Base-by-base conservation (phyloP, 1,140 invertebrate species). In the Helicorthomorpha holstii region DNA sequence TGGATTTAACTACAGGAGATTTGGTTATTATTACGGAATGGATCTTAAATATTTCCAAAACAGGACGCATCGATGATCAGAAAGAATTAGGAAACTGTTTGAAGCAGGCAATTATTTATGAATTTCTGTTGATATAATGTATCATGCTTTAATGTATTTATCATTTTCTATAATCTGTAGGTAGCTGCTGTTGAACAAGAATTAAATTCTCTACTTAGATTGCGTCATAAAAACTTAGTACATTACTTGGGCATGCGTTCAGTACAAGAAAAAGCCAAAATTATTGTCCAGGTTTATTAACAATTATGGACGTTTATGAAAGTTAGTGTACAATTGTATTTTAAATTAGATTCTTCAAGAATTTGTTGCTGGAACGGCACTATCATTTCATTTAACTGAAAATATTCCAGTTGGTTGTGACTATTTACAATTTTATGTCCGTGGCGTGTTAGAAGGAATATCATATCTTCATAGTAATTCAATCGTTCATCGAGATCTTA, bases 381-480 rank as follows among this genome's bases (percentile, higher is more conserved):
- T 79, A 38, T 64, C 70, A 4, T 71, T 69, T 42, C 78, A 69
- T 62, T 59, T 75, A 27, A 69, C 60, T 55, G 72, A 71, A 59
- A 71, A 71, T 62, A 71, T 72, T 49, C 69, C 71, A 45, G 65
- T 78, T 51, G 75, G 72, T 43, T 64, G 79, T 16, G 74, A 75
- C 54, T 63, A 78, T 46, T 59, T 85, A 22, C 72, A 78, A 14
- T 69, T 76, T 63, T 74, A 82, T 54, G 73, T 78, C 1, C 66
- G 63, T 4, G 79, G 78, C 44, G 70, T 85, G 22, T 62, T 87
- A 1, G 70, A 74, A 46, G 80, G 78, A 1, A 58, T 89, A 3
- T 66, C 76, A 19, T 85, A 78, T 63, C 66, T 89, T 14, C 85
- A 88, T 60, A 69, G 75, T 44, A 85, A 85, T 61, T 80, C 80